These are phyloP conservation scores for Tauraco erythrolophus DNA, from an alignment of 2,113 vertebrate genomes.

Conservation along the genomic window DNA sequence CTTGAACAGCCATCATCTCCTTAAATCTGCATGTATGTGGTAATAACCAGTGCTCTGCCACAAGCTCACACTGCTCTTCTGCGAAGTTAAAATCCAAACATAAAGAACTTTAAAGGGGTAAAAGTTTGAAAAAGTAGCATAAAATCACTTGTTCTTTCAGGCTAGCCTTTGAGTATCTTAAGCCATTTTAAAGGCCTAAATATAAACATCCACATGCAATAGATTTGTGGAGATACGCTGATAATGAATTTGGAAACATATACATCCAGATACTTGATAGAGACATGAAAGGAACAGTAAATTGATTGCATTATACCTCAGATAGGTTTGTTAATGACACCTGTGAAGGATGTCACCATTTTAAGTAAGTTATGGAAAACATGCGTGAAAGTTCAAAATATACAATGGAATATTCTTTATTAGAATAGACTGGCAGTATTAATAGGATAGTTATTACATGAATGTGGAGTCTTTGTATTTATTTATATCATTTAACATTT, in stretches of 20 bases:
- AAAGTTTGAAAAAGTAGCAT: background rate
- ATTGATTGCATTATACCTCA: background rate
- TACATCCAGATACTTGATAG: background rate
- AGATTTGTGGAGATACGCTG: background rate
- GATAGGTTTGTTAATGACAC: background rate
- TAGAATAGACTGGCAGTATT: background rate
- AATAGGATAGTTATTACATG: background rate
- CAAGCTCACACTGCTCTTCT: background rate
- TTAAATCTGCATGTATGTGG: background rate
- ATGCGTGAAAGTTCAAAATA: background rate
- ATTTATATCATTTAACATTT: background rate
- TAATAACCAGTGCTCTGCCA: background rate
- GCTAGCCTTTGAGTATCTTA: background rate
- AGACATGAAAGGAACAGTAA: background rate
- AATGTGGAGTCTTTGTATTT: background rate
- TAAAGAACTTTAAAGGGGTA: background rate
- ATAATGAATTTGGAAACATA: background rate
- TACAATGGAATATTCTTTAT: background rate
- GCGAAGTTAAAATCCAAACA: background rate
- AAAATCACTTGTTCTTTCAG: background rate
- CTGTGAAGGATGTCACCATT: background rate
- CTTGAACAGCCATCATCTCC: background rate
- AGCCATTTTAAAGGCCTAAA: background rate
- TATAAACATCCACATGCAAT: background rate
- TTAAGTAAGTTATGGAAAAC: background rate